Percentiles rank a stretch among this genome's conserved stretches.
phyloP scores from a whole-genome alignment of 1,140 invertebrate genomes.

The Drosophila ananassae region DNA sequence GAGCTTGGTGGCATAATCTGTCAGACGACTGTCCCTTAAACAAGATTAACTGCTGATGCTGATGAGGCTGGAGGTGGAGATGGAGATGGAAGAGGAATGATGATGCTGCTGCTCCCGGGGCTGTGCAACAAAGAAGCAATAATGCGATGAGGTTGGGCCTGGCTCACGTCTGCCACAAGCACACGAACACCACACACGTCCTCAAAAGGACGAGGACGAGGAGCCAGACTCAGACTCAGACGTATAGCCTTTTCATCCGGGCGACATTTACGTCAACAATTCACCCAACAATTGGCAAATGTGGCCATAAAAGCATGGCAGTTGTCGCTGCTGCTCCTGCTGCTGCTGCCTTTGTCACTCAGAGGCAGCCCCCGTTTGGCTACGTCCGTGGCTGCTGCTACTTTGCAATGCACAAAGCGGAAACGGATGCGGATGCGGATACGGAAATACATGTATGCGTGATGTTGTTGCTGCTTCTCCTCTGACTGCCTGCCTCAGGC shows the following conservation, averaged over 20 bases:
- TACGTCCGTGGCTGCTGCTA: constrained; percentile 43
- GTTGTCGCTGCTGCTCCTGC: constrained; percentile 45
- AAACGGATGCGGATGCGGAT: constrained; percentile 75
- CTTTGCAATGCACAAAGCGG: constrained; percentile 77
- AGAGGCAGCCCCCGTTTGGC: background rate
- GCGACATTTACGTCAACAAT: constrained; percentile 77
- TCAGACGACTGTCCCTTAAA: constrained; percentile 60
- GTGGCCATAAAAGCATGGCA: constrained; percentile 79
- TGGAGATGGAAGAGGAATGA: background rate
- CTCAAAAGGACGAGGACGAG: background rate
- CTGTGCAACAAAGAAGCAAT: constrained; percentile 26
- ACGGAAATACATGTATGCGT: constrained; percentile 78
- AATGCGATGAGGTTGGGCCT: constrained; percentile 56
- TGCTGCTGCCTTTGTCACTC: constrained; percentile 40
- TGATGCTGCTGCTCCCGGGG: background rate
- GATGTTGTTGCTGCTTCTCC: constrained; percentile 45
- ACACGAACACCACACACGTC: background rate
- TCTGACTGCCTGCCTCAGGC: constrained; percentile 12
- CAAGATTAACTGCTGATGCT: constrained; percentile 63
- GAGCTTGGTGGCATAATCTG: constrained; percentile 42
- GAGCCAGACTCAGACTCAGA: constrained; percentile 5
- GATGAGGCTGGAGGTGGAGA: constrained; percentile 1
- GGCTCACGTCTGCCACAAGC: constrained; percentile 28
- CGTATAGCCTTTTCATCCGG: constrained; percentile 49
- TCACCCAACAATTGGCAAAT: constrained; percentile 81